Evolutionary conservation across 2,797 vertebrate genomes (phyloP).

Genomic region (Enteromius anoplus): DNA sequence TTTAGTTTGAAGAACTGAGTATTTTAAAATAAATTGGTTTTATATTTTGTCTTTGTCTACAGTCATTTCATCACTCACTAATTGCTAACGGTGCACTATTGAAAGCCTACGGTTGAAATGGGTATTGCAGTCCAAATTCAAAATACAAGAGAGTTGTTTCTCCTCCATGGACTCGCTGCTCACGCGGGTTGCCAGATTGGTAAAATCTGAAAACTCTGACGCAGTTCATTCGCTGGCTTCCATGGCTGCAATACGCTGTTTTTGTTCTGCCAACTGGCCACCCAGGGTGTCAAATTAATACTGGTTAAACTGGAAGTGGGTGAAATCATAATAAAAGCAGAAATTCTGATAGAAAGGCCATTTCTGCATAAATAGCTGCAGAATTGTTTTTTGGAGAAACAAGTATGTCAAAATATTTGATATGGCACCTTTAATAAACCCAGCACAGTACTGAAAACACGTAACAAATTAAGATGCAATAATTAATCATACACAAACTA

Average conservation of each 20-base stretch:
- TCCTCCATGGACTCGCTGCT: background rate
- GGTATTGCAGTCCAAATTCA: background rate
- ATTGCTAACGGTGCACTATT: background rate
- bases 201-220: background rate
- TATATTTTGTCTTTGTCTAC: slow-evolving; percentile 24
- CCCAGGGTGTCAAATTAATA: background rate
- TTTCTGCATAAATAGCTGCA: background rate
- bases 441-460: background rate
- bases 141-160: background rate
- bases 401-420: background rate
- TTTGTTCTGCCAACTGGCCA: background rate
- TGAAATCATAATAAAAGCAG: background rate
- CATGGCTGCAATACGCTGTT: background rate
- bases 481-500: background rate
- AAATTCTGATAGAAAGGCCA: background rate
- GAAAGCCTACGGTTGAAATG: background rate
- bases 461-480: background rate
- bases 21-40: slow-evolving; percentile 20
- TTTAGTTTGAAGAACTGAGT: slow-evolving; percentile 4
- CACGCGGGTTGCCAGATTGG: background rate
- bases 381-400: background rate
- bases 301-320: background rate
- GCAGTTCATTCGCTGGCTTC: background rate
- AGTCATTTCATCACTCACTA: background rate
- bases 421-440: background rate